A percentile compares a stretch with the other conserved stretches of the same genome.
These are phyloP conservation scores for Hyposoter didymator DNA, from an alignment of 2,888 invertebrate genomes.

Conservation along the genomic window DNA sequence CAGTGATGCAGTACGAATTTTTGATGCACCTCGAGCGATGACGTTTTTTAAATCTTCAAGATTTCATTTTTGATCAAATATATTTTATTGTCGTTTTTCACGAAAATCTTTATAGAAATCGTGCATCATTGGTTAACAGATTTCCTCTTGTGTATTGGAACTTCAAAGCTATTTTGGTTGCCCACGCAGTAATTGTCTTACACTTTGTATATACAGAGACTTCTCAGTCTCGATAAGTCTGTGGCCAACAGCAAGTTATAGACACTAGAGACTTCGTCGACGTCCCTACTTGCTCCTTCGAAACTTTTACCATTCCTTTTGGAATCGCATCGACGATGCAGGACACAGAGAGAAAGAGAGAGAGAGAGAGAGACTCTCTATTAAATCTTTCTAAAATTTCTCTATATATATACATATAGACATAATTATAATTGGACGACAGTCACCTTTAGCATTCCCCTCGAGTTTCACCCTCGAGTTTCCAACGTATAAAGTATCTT, in stretches of 20 bases:
- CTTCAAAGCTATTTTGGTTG: not conserved
- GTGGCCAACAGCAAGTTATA: constrained; percentile 62
- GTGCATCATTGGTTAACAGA: no score
- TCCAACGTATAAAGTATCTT: constrained; percentile 74
- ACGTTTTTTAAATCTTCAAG: no score
- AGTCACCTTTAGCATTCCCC: constrained; percentile 50
- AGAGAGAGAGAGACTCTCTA: not conserved
- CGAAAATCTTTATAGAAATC: no score
- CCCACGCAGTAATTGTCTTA: not conserved
- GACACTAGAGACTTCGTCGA: constrained; percentile 65
- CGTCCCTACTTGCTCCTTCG: constrained; percentile 12
- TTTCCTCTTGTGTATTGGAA: not conserved
- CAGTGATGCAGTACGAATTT: not conserved
- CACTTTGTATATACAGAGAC: not conserved
- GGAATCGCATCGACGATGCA: not conserved
- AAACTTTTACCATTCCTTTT: constrained; percentile 4
- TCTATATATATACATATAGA: not conserved
- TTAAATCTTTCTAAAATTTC: not conserved
- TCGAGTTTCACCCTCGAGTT: constrained; percentile 73
- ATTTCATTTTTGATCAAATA: no score
- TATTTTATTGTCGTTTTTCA: no score
- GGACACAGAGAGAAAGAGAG: not conserved
- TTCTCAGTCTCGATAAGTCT: constrained; percentile 30
- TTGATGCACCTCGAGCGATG: no score
- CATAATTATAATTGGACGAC: constrained; percentile 7